Evolutionary conservation across 1,140 invertebrate genomes (phyloP), one percentile per base, ranked within the genome.

Genomic region (Drosophila athabasca): DNA sequence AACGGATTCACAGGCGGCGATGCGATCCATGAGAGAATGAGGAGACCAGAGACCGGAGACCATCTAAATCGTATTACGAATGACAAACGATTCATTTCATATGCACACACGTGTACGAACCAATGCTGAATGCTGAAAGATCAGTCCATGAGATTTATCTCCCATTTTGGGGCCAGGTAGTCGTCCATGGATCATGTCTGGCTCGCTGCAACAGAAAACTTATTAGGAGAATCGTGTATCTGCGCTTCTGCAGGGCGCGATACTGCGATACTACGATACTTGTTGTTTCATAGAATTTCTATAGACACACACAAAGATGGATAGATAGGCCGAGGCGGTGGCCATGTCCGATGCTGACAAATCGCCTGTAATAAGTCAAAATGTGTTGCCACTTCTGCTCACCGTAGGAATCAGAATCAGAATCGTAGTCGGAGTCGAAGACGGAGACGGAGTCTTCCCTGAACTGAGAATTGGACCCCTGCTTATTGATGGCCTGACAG

Each of bases 281-380:
- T 39, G 35, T 39, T 5, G 41, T 66, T 82, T 82, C 79, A 80
- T 46, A 80, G 77, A 82, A 82, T 60, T 57, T 51, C 26, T 53
- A 55, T 43, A 46, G 64, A 66, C 62, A 52, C 60, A 41, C 17
- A 29, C 35, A 52, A 65, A 76, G 65, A 75, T 75, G 45, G 76
- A 75, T 75, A 55, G 76, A 85, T 80, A 81, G 77, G 50, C 50
- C 19, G 35, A 39, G 29, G 17, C 26, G 35, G 51, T 44, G 46
- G 67, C 72, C 84, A 88, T 88, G 83, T 79, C 83, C 83, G 75
- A 88, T 88, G 76, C 71, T 76, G 83, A 88, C 83, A 88, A 88
- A 88, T 88, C 79, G 79, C 72, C 57, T 24, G 76, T 59, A 88
- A 88, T 88, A 88, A 88, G 79, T 88, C 79, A 84, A 81, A 82